phyloP scores from a whole-genome alignment of 2,113 vertebrate species.

The Lophochroa leadbeateri region DNA sequence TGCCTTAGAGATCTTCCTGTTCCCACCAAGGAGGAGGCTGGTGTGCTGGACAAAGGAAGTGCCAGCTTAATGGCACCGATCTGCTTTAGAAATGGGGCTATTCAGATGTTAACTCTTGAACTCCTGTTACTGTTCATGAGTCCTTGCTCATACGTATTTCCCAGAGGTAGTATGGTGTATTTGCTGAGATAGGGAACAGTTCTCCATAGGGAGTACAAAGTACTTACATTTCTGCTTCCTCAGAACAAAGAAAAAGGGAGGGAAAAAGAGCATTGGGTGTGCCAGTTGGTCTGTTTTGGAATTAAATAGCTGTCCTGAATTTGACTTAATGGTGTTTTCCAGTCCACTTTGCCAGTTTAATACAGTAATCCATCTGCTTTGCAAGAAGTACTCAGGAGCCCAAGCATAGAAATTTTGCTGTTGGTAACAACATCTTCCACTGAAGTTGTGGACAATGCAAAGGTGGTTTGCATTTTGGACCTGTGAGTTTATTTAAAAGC shows the following conservation, averaged over 20 bases:
- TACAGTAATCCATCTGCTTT: background rate
- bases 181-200: fast-evolving
- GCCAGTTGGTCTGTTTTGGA: background rate
- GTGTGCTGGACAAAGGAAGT: background rate
- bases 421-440: background rate
- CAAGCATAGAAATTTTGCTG: background rate
- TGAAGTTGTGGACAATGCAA: background rate
- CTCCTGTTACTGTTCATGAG: background rate
- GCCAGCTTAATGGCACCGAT: fast-evolving
- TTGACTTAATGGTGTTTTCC: too few relatives aligned
- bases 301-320: background rate
- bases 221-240: background rate
- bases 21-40: background rate
- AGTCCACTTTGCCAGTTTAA: background rate
- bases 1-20: background rate
- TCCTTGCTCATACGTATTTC: fast-evolving
- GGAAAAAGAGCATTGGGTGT: background rate
- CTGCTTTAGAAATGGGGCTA: background rate
- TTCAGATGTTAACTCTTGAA: background rate
- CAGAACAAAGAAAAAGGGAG: background rate
- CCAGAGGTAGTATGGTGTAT: background rate
- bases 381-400: background rate
- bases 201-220: fast-evolving
- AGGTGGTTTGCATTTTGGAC: background rate
- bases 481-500: background rate